These are phyloP conservation scores for Hermatobates lingyangjiaoensis DNA, from an alignment of 1,140 invertebrate genomes.

Conservation along the genomic window DNA sequence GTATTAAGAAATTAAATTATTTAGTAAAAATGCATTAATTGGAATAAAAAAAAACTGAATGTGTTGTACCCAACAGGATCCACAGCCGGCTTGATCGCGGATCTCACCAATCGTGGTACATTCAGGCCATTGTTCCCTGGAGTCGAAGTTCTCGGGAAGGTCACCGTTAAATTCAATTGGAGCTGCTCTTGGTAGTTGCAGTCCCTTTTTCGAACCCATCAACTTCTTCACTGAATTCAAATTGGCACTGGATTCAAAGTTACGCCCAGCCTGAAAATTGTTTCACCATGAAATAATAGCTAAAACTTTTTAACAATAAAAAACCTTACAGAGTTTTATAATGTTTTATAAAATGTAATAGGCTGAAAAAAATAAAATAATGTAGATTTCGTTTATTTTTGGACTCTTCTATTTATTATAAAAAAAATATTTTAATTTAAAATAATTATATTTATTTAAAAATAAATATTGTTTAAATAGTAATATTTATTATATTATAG, in stretches of 20 bases:
- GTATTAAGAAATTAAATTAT: not conserved
- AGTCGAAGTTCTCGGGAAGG: constrained; percentile 59
- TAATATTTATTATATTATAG: too few relatives aligned
- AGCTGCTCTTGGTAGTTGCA: not conserved
- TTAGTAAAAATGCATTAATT: not conserved
- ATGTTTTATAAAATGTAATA: not conserved
- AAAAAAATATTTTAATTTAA: too few relatives aligned
- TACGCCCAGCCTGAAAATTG: constrained; percentile 35
- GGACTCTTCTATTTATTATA: too few relatives aligned
- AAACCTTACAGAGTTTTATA: not conserved
- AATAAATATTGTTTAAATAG: too few relatives aligned
- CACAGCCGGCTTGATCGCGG: constrained; percentile 47
- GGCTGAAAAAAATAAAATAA: too few relatives aligned
- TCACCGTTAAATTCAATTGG: constrained; percentile 8
- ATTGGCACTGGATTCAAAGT: constrained; percentile 48
- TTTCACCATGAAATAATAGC: not conserved
- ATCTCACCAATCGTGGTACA: constrained; percentile 61
- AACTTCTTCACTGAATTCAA: constrained; percentile 42
- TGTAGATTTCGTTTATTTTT: too few relatives aligned
- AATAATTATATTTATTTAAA: too few relatives aligned
- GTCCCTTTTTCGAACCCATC: constrained; percentile 23
- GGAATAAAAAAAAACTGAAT: not conserved
- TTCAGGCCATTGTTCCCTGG: constrained; percentile 55
- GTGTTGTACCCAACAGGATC: constrained; percentile 39
- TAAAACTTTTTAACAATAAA: not conserved